A percentile compares a stretch with the other conserved stretches of the same genome.
phyloP scores from a whole-genome alignment of 2,113 vertebrate species.

The Clupea harengus region DNA sequence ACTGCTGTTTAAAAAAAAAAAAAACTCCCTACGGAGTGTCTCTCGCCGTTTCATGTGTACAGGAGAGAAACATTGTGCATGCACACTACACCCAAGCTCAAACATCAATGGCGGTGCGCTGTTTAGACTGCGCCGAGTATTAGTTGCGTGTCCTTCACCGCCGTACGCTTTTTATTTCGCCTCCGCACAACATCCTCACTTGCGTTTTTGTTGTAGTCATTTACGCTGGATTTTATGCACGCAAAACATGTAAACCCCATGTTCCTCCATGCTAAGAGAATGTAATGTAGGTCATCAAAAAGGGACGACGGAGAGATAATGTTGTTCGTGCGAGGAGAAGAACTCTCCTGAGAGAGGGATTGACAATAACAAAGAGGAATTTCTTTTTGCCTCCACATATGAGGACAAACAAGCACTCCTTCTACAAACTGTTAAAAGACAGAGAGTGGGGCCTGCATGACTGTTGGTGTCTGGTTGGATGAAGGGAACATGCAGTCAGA shows the following conservation, averaged over 20 bases:
- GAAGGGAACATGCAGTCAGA: slow-evolving; percentile 47
- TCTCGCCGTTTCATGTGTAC: not conserved
- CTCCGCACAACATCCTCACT: slow-evolving; percentile 47
- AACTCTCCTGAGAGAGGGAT: slow-evolving; percentile 55
- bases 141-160: slow-evolving; percentile 50
- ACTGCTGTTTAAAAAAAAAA: not conserved
- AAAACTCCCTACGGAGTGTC: not conserved
- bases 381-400: slow-evolving; percentile 25
- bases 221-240: slow-evolving; percentile 64
- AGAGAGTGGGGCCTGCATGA: slow-evolving; percentile 56
- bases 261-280: slow-evolving; percentile 64
- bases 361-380: slow-evolving; percentile 54
- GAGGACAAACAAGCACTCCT: slow-evolving; percentile 71
- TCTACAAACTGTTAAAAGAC: slow-evolving; percentile 68
- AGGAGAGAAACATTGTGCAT: not conserved
- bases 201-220: slow-evolving; percentile 63
- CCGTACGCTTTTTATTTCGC: slow-evolving; percentile 38
- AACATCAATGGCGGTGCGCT: slow-evolving; percentile 52
- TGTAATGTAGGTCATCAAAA: slow-evolving; percentile 75
- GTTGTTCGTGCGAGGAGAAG: slow-evolving; percentile 61
- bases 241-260: slow-evolving; percentile 56
- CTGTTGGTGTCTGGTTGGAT: slow-evolving; percentile 59
- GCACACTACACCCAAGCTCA: slow-evolving; percentile 24
- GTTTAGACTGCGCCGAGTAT: slow-evolving; percentile 56
- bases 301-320: slow-evolving; percentile 54